phyloP scores from a whole-genome alignment of 23 tunicate species.

The Diplosoma virens region DNA sequence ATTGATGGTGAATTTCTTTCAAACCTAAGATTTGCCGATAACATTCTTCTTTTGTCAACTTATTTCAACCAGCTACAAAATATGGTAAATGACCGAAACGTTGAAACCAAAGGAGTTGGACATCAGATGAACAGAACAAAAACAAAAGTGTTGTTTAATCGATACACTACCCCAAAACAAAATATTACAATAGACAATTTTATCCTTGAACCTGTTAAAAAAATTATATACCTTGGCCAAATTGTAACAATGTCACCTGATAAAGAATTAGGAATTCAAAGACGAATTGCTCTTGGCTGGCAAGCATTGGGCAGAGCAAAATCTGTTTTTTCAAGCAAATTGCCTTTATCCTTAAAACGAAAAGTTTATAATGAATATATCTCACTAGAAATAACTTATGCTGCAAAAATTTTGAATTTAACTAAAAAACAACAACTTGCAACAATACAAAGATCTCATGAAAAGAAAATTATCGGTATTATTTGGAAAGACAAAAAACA shows the following conservation, averaged over 20 bases:
- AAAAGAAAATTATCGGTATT: background rate
- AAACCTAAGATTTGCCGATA: too few species aligned
- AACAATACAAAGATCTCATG: constrained; percentile 1
- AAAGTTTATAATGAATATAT: background rate
- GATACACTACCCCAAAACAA: too few species aligned
- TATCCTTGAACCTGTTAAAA: too few species aligned
- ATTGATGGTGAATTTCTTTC: too few species aligned
- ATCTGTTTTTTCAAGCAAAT: background rate
- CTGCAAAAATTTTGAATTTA: background rate
- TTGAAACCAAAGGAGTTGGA: too few species aligned
- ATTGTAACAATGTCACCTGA: constrained; percentile 14
- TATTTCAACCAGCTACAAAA: too few species aligned
- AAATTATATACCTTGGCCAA: constrained; percentile 5
- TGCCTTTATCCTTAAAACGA: background rate
- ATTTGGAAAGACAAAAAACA: constrained; percentile 2
- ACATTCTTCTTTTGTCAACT: too few species aligned
- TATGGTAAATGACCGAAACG: too few species aligned
- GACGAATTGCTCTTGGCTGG: constrained; percentile 6
- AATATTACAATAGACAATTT: too few species aligned
- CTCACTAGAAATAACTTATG: background rate
- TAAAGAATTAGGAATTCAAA: constrained; percentile 34
- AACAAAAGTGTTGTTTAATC: too few species aligned
- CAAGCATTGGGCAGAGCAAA: background rate
- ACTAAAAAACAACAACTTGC: background rate
- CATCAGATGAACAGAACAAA: too few species aligned